phyloP scores from a whole-genome alignment of 2,888 invertebrate genomes.

The Arrhopalites spinosus region DNA sequence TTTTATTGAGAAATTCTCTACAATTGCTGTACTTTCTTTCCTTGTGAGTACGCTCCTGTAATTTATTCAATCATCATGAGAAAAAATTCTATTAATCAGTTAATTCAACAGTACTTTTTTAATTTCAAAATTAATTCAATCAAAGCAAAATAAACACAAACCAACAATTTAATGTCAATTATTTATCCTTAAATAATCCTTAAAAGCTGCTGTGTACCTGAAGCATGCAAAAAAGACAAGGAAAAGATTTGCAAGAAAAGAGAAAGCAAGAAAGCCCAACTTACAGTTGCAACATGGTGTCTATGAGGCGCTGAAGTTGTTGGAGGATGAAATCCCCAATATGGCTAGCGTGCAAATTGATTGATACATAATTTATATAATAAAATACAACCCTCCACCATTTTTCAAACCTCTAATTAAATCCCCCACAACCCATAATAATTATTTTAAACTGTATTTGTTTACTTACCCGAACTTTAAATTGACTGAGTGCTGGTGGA shows the following conservation, averaged over 20 bases:
- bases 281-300: constrained; percentile 7
- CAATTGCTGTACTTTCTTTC: constrained; percentile 66
- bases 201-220: neutral
- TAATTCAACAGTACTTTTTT: no score
- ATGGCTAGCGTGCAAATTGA: constrained; percentile 7
- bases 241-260: no score
- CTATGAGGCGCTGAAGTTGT: constrained; percentile 5
- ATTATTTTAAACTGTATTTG: neutral
- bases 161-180: no score
- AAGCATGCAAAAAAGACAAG: no score
- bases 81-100: no score
- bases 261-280: neutral
- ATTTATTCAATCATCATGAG: no score
- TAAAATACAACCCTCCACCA: neutral
- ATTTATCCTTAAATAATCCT: neutral
- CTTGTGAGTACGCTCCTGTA: constrained; percentile 27
- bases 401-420: neutral
- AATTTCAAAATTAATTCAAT: no score
- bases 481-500: constrained; percentile 87
- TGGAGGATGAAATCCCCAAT: constrained; percentile 9
- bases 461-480: constrained; percentile 80
- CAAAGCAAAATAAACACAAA: no score
- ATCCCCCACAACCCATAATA: neutral
- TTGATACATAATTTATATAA: neutral
- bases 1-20: constrained; percentile 79